A percentile compares a stretch with the other conserved stretches of the same genome.
Evolutionary conservation across 1,140 invertebrate genomes (phyloP).

Genomic region (Trigoniulus corallinus): DNA sequence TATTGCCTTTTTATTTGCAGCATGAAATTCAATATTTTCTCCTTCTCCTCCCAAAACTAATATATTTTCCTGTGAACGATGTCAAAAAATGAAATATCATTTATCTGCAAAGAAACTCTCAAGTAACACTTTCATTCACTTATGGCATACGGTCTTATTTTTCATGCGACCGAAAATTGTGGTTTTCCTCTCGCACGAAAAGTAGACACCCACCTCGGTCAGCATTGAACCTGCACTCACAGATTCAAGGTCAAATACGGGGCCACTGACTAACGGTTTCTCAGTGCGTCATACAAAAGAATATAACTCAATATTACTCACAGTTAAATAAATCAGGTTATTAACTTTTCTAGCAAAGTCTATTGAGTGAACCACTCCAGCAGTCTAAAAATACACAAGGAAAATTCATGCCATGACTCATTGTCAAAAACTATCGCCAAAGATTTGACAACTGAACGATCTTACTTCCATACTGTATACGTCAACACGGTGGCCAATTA

Average conservation of each 20-base stretch:
- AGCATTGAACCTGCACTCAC: too few species aligned
- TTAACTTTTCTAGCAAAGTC: conserved; percentile 20
- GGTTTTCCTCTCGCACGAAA: too few species aligned
- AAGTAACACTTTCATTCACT: too few species aligned
- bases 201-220: too few species aligned
- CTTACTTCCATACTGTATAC: conserved; percentile 49
- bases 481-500: conserved; percentile 34
- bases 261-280: too few species aligned
- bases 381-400: conserved; percentile 25
- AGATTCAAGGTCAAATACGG: too few species aligned
- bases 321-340: conserved; percentile 20
- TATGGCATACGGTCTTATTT: too few species aligned
- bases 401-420: not conserved
- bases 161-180: too few species aligned
- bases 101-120: conserved; percentile 1
- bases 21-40: conserved; percentile 43
- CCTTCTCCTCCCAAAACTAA: conserved; percentile 50
- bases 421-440: conserved; percentile 12
- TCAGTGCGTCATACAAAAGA: too few species aligned
- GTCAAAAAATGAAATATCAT: conserved; percentile 40
- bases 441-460: not conserved
- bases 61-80: conserved; percentile 36
- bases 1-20: conserved; percentile 8
- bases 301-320: conserved; percentile 18
- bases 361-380: conserved; percentile 20